These are phyloP conservation scores for Eretmochelys imbricata DNA, from an alignment of 2,113 vertebrate species.

Conservation along the genomic window DNA sequence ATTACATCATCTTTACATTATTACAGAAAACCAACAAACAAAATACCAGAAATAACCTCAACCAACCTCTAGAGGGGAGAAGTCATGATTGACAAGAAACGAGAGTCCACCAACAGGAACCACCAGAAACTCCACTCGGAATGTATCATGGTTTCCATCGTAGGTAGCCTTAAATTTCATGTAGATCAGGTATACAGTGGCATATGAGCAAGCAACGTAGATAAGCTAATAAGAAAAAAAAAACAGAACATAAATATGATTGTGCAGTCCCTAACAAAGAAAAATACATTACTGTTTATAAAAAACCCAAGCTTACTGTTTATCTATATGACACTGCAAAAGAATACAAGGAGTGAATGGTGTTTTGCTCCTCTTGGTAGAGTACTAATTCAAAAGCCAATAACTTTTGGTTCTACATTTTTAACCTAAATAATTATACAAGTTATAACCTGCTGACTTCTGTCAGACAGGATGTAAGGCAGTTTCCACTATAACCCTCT, in stretches of 20 bases:
- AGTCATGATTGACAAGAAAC: slow-evolving; percentile 97
- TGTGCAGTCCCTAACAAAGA: background rate
- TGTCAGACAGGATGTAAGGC: background rate
- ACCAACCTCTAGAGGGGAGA: slow-evolving; percentile 96
- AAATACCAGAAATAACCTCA: background rate
- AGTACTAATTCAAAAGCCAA: background rate
- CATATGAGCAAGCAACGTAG: slow-evolving; percentile 95
- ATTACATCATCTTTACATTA: background rate
- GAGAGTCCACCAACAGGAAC: slow-evolving; percentile 95
- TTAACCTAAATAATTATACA: background rate
- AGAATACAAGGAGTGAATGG: background rate
- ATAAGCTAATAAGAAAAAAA: slow-evolving; percentile 83
- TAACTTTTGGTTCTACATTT: background rate
- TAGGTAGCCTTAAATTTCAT: slow-evolving; percentile 98
- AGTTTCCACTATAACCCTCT: background rate
- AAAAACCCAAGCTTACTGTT: background rate
- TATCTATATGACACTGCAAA: background rate
- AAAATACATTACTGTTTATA: background rate
- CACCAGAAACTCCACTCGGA: slow-evolving; percentile 97
- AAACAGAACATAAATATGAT: background rate
- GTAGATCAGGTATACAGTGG: slow-evolving; percentile 97
- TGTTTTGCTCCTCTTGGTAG: background rate
- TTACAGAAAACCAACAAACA: background rate
- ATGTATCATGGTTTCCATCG: slow-evolving; percentile 97
- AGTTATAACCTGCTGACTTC: background rate